Conservation (phyloP, 2,888 invertebrate genomes). For the Machimus rusticus region DNA sequence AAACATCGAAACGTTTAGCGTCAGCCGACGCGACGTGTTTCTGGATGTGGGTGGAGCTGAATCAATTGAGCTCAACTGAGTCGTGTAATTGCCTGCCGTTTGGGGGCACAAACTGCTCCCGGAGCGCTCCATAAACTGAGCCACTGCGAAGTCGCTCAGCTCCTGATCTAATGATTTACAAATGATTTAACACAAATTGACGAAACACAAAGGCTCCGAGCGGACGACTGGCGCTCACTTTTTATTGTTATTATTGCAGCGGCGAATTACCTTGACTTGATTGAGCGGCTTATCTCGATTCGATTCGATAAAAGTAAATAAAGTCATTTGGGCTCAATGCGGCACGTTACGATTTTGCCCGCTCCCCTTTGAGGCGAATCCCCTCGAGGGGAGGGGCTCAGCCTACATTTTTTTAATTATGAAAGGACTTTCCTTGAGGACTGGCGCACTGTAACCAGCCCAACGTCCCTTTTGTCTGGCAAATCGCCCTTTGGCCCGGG, state of each 20-base stretch:
- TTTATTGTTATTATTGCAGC: slow-evolving; percentile 41
- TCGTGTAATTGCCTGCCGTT: slow-evolving; percentile 48
- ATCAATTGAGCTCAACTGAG: slow-evolving; percentile 49
- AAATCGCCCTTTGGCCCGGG: slow-evolving; percentile 45
- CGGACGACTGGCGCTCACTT: slow-evolving; percentile 29
- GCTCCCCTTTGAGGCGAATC: background rate
- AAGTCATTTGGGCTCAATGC: slow-evolving; percentile 18
- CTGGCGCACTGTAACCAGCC: background rate
- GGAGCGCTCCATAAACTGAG: slow-evolving; percentile 43
- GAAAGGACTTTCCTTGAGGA: background rate
- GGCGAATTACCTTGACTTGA: slow-evolving; percentile 43
- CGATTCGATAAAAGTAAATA: slow-evolving; percentile 36
- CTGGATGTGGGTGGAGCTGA: slow-evolving; percentile 37
- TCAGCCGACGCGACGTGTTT: slow-evolving; percentile 41
- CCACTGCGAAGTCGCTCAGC: slow-evolving; percentile 5
- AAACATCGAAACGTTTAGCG: slow-evolving; percentile 42
- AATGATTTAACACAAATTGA: slow-evolving; percentile 49
- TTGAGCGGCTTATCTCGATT: slow-evolving; percentile 39
- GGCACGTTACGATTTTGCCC: slow-evolving; percentile 1
- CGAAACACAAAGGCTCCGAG: slow-evolving; percentile 45
- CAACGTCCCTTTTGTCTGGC: slow-evolving; percentile 38
- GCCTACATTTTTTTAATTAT: slow-evolving; percentile 18
- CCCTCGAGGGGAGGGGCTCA: background rate
- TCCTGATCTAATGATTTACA: slow-evolving; percentile 48
- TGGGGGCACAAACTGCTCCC: slow-evolving; percentile 42